Percentiles rank a stretch among this genome's conserved stretches.
Conservation (phyloP, 1,140 invertebrate genomes). For the Halesus radiatus region DNA sequence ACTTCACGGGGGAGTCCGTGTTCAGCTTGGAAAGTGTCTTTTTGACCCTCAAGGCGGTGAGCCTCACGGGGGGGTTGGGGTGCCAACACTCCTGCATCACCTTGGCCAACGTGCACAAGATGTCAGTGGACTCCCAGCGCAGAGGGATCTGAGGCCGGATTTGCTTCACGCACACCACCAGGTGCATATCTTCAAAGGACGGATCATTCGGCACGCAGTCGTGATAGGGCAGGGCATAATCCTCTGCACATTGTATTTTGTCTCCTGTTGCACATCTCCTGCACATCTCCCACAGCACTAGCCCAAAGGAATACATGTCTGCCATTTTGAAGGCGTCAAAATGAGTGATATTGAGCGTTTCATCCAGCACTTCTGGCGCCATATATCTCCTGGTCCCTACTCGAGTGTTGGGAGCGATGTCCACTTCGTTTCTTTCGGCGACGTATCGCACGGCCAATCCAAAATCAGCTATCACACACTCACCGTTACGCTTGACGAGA, state of each 20-base stretch:
- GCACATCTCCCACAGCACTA: constrained; percentile 94
- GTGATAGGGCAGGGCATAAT: constrained; percentile 90
- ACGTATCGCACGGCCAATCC: constrained; percentile 93
- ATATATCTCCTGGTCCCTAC: constrained; percentile 91
- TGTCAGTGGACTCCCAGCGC: constrained; percentile 83
- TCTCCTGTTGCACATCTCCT: constrained; percentile 79
- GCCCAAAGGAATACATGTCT: constrained; percentile 94
- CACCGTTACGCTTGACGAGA: constrained; percentile 90
- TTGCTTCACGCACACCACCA: constrained; percentile 86
- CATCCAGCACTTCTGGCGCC: constrained; percentile 91
- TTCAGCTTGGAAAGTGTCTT: constrained; percentile 87
- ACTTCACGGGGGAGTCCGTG: constrained; percentile 74
- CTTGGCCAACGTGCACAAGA: constrained; percentile 81
- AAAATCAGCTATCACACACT: constrained; percentile 96
- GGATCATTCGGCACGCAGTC: constrained; percentile 91
- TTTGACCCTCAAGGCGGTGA: constrained; percentile 93
- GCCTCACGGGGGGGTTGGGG: constrained; percentile 86
- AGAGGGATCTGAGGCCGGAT: constrained; percentile 82
- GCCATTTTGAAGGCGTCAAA: constrained; percentile 96
- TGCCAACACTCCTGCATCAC: constrained; percentile 96
- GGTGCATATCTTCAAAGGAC: constrained; percentile 93
- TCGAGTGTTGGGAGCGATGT: constrained; percentile 86
- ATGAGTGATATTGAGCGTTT: constrained; percentile 82
- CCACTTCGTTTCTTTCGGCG: constrained; percentile 86
- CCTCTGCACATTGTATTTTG: constrained; percentile 78